Evolutionary conservation across 1,140 invertebrate species (phyloP).

Genomic region (Drosophila nikananu): DNA sequence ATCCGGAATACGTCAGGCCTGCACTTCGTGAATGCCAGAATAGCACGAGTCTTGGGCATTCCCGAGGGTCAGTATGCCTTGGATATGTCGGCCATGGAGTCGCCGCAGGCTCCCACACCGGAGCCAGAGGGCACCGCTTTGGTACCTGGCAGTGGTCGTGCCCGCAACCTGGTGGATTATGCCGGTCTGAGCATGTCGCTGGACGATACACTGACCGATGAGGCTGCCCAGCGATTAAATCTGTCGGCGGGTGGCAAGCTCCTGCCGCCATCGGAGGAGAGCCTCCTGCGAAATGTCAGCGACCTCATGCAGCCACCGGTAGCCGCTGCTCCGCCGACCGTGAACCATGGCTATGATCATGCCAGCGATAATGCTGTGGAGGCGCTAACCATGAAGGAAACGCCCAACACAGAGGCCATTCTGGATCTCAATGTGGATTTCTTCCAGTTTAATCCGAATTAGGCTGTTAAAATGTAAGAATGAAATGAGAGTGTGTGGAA

Average conservation of each 20-base stretch:
- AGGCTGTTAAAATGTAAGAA: neutral
- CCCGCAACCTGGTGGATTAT: slow-evolving; percentile 72
- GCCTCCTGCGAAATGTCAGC: slow-evolving; percentile 73
- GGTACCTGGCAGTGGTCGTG: slow-evolving; percentile 12
- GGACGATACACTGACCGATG: slow-evolving; percentile 80
- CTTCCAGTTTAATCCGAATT: slow-evolving; percentile 80
- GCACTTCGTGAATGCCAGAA: slow-evolving; percentile 73
- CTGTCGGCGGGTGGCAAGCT: slow-evolving; percentile 78
- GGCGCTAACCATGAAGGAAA: slow-evolving; percentile 77
- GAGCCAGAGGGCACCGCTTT: slow-evolving; percentile 50
- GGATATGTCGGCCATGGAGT: slow-evolving; percentile 81
- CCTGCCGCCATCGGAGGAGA: slow-evolving; percentile 80
- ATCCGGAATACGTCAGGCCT: slow-evolving; percentile 80
- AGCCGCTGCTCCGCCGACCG: slow-evolving; percentile 45
- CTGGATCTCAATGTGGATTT: slow-evolving; percentile 80
- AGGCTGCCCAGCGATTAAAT: slow-evolving; percentile 81
- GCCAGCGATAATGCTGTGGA: slow-evolving; percentile 83
- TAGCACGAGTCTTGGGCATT: slow-evolving; percentile 74
- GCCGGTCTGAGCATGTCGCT: slow-evolving; percentile 78
- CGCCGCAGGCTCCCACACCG: slow-evolving; percentile 61
- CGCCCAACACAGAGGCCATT: slow-evolving; percentile 56
- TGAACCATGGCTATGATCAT: slow-evolving; percentile 77
- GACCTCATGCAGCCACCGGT: slow-evolving; percentile 77
- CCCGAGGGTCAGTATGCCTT: slow-evolving; percentile 82
- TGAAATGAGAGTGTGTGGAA: neutral